Conservation (phyloP, 2,888 invertebrate genomes). For the Drosophila borealis region DNA sequence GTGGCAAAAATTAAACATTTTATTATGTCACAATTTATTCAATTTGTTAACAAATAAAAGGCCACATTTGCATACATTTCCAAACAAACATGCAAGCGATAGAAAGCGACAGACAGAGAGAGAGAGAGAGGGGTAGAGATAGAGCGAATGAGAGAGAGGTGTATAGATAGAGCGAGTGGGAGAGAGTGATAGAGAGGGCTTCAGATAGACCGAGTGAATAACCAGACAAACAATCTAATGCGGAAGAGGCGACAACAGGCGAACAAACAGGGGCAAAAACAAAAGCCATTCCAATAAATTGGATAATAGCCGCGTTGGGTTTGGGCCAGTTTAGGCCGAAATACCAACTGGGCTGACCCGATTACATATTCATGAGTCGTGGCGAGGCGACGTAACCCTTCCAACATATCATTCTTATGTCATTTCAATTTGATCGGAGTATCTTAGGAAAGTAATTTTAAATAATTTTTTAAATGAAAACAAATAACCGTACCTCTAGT, state of each 20-base stretch:
- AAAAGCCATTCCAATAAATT: constrained; percentile 62
- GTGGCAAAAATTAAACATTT: constrained; percentile 31
- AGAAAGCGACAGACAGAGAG: constrained; percentile 15
- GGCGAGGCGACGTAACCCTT: constrained; percentile 36
- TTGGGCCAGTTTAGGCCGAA: constrained; percentile 22
- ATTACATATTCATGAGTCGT: constrained; percentile 70
- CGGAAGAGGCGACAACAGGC: constrained; percentile 31
- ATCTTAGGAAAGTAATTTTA: not conserved
- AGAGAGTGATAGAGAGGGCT: too few relatives aligned
- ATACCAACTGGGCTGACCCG: constrained; percentile 44
- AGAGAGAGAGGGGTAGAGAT: constrained; percentile 8
- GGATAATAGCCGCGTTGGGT: constrained; percentile 48
- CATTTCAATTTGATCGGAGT: constrained; percentile 9
- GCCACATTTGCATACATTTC: constrained; percentile 59
- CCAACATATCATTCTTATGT: constrained; percentile 36
- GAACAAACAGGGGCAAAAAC: constrained; percentile 40
- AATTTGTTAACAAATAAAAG: constrained; percentile 65
- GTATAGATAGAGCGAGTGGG: constrained; percentile 16
- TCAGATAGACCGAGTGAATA: not conserved
- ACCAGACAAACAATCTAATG: constrained; percentile 31
- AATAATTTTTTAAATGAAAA: not conserved
- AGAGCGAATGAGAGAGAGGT: not conserved
- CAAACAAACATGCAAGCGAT: constrained; percentile 18
- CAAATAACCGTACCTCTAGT: too few relatives aligned
- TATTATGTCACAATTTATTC: constrained; percentile 69